phyloP scores from a whole-genome alignment of 2,113 vertebrate species.

The Hemiscyllium ocellatum region DNA sequence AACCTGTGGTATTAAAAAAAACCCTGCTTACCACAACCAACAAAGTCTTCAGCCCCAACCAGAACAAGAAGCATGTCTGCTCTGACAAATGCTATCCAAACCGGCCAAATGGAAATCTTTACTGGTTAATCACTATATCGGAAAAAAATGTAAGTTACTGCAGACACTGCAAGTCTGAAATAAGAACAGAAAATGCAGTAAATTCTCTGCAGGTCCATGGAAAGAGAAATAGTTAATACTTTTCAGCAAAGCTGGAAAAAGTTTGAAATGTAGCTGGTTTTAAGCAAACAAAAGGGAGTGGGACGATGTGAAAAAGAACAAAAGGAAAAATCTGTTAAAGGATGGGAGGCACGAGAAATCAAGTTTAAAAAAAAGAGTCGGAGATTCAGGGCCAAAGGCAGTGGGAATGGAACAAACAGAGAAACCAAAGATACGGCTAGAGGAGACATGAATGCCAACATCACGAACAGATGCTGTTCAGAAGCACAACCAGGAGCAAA shows the following conservation, averaged over 20 bases:
- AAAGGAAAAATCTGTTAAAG: neutral
- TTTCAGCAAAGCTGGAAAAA: neutral
- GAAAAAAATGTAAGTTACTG: neutral
- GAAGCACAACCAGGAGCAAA: no score
- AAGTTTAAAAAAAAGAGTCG: neutral
- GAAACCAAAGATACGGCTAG: neutral
- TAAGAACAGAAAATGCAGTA: no score
- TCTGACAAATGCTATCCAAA: neutral
- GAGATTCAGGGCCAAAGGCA: neutral
- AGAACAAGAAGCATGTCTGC: neutral
- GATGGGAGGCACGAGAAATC: neutral
- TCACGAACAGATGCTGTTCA: no score
- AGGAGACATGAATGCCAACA: no score
- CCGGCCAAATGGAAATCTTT: neutral
- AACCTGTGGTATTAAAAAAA: conserved; percentile 52
- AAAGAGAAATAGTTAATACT: neutral
- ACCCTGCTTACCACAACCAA: neutral
- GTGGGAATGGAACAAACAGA: neutral
- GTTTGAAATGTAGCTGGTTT: neutral
- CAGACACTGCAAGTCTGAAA: neutral
- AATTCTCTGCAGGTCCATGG: no score
- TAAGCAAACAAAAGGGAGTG: neutral
- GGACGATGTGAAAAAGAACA: neutral
- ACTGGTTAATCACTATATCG: neutral
- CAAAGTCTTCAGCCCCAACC: neutral